phyloP scores from a whole-genome alignment of 1,140 invertebrate species.

The Gonatopus flavifemur region DNA sequence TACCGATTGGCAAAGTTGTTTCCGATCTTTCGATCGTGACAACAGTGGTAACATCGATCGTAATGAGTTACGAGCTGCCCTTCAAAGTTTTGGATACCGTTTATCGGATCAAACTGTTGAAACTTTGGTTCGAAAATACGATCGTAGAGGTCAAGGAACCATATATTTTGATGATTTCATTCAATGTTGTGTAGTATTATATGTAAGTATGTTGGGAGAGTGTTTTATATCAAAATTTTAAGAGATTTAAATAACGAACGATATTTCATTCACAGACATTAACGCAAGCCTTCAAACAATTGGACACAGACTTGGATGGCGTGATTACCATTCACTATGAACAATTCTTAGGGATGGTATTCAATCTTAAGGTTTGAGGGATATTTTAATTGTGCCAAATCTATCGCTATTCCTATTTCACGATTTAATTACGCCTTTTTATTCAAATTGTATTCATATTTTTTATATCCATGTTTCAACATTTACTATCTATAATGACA shows the following conservation, averaged over 20 bases:
- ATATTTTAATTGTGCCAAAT: too few species aligned
- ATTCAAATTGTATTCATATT: too few species aligned
- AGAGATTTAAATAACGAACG: conserved; percentile 2
- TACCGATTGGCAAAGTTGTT: conserved; percentile 97
- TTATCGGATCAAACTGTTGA: conserved; percentile 83
- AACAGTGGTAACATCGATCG: conserved; percentile 95
- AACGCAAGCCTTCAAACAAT: conserved; percentile 84
- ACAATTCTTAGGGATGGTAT: conserved; percentile 95
- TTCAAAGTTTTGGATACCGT: conserved; percentile 91
- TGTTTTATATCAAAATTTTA: conserved; percentile 11
- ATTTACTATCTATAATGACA: too few species aligned
- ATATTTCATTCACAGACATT: conserved; percentile 73
- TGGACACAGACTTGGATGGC: conserved; percentile 93
- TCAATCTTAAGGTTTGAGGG: conserved; percentile 89
- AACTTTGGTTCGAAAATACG: conserved; percentile 89
- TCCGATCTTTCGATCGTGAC: conserved; percentile 91
- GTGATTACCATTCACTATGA: conserved; percentile 96
- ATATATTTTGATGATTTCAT: conserved; percentile 99
- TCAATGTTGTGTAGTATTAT: conserved; percentile 90
- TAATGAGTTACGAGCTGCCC: conserved; percentile 84
- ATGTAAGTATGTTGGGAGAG: conserved; percentile 70
- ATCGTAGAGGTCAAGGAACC: conserved; percentile 84
- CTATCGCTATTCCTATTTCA: too few species aligned
- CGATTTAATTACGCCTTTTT: too few species aligned
- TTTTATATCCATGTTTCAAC: too few species aligned